A percentile compares a stretch with the other conserved stretches of the same genome.
These are phyloP conservation scores for Ictidomys tridecemlineatus DNA, from an alignment of 2,113 vertebrate species.

Conservation along the genomic window DNA sequence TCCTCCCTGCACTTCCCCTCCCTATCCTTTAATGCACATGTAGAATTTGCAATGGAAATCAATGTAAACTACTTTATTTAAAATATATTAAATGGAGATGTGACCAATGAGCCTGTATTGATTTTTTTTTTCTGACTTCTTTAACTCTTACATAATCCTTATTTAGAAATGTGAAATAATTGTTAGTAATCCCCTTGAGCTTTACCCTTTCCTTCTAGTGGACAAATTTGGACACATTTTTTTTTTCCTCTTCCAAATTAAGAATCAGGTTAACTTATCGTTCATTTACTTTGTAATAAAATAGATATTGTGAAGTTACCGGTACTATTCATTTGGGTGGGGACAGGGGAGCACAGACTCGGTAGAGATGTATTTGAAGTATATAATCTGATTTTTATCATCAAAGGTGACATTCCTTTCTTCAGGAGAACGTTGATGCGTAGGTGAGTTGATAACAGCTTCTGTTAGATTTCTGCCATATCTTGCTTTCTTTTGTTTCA, in stretches of 20 bases:
- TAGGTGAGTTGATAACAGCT: neutral
- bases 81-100: neutral
- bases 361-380: neutral
- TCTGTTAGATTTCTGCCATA: neutral
- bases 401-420: neutral
- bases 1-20: rapidly evolving
- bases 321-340: neutral
- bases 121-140: slow-evolving; percentile 28
- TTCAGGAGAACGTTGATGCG: neutral
- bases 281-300: neutral
- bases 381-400: neutral
- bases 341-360: neutral
- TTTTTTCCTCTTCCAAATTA: neutral
- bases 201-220: neutral
- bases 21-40: neutral
- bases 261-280: neutral
- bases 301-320: neutral
- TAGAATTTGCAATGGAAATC: slow-evolving; percentile 29
- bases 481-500: neutral
- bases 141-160: neutral
- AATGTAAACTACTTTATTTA: slow-evolving; percentile 9
- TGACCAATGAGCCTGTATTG: neutral
- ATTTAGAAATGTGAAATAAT: slow-evolving; percentile 7
- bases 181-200: neutral
- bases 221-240: neutral